Conservation (phyloP, 2,113 vertebrate species). For the Spea multiplicata region DNA sequence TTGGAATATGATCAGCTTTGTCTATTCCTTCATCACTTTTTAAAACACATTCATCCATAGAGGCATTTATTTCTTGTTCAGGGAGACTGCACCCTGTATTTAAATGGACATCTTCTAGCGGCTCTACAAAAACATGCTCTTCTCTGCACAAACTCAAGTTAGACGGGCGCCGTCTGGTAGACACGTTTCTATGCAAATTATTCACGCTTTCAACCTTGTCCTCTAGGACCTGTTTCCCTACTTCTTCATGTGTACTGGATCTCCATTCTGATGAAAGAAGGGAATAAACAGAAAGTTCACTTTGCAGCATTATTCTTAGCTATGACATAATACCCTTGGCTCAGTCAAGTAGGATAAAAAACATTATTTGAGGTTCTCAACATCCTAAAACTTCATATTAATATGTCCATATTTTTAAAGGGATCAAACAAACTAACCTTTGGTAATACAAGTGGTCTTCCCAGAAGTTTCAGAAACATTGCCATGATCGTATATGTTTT, state of each 20-base stretch:
- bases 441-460: constrained; percentile 17
- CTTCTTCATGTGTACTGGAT: constrained; percentile 42
- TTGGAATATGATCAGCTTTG: background rate
- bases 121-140: background rate
- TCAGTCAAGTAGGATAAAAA: no score
- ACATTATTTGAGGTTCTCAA: no score
- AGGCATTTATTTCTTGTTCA: background rate
- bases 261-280: constrained; percentile 48
- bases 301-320: no score
- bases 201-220: constrained; percentile 26
- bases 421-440: constrained; percentile 1
- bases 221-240: constrained; percentile 35
- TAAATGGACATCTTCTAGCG: background rate
- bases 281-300: background rate
- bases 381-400: no score
- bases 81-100: background rate
- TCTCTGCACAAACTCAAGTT: constrained; percentile 27
- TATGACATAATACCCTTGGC: no score
- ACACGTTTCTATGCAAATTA: constrained; percentile 60
- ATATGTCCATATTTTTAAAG: no score
- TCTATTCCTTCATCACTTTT: background rate
- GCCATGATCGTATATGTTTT: background rate
- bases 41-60: background rate
- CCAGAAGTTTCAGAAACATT: constrained; percentile 30
- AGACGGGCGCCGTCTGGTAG: constrained; percentile 45